Conservation (phyloP, 2,797 vertebrate species). For the Anguilla marmorata region DNA sequence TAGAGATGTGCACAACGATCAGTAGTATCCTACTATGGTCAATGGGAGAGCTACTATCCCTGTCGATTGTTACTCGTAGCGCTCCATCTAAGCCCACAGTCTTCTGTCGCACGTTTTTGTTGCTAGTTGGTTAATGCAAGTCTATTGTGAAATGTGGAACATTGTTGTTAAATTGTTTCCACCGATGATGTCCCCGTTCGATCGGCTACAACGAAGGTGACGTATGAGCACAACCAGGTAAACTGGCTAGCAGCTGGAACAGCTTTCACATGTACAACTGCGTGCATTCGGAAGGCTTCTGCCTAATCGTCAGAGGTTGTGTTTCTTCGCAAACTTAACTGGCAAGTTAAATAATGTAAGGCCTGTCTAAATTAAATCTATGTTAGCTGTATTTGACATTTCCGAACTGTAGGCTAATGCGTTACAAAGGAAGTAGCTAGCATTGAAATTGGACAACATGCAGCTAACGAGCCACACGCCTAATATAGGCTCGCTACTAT, state of each 20-base stretch:
- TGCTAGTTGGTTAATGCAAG: background rate
- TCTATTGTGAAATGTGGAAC: background rate
- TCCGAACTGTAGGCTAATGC: background rate
- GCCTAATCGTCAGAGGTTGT: background rate
- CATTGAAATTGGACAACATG: background rate
- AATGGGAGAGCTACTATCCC: background rate
- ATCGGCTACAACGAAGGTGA: background rate
- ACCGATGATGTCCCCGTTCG: background rate
- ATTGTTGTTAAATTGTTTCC: background rate
- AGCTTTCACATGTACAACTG: background rate
- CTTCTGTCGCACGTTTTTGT: background rate
- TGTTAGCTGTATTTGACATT: background rate
- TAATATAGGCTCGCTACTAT: background rate
- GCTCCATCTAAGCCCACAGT: background rate
- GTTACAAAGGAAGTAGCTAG: background rate
- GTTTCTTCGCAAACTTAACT: background rate
- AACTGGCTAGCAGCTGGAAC: background rate
- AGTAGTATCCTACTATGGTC: background rate
- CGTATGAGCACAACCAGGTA: background rate
- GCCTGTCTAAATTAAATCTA: background rate
- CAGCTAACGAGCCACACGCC: background rate
- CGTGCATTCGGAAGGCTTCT: background rate
- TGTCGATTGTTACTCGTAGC: background rate
- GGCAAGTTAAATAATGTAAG: background rate
- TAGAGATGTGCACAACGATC: background rate